Base-by-base conservation (phyloP, 1,140 invertebrate species). In the Micrasema minimum region DNA sequence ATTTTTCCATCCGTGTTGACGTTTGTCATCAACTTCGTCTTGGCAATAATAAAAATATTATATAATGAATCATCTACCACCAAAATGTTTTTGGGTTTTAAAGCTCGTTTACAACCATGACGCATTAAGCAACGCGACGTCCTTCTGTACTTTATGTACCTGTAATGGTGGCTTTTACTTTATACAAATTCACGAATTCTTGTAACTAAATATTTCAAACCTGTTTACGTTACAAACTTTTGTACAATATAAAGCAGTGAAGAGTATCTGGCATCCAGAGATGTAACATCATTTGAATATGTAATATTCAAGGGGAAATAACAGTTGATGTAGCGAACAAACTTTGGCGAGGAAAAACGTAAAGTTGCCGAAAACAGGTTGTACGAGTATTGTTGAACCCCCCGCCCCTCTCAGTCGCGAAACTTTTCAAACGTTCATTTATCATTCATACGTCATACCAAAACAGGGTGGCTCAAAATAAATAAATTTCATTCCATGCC, bases 361-460 rank as follows among this genome's bases (percentile, higher is more conserved):
- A 59, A 68, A 68, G 61, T 71, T 65, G 46, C 2, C 46, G 31
- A 64, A 71, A 65, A 31, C 38, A 38, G 59, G 69, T 62, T 55
- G 69, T 57, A 57, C 53, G n/a, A 57, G 53, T 31, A 65, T 71
- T 71, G 69, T 71, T 65, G 66, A 65, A 37, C 46, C 18, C 14
- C 6, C 45, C 26, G 11, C 43, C 26, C 20, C 10, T 43, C 35
- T 11, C 41, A 20, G 10, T 38, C 59, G 43, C 35, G 14, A 22
- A 68, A 68, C 26, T 62, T 69, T 67, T 67, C 38, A 51, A 51
- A 68, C 62, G 69, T 66, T 74, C 72, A 74, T 74, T 74, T 74
- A 74, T 74, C 69, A 74, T 74, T 74, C 72, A 74, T 74, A 71
- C 69, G 72, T 74, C 72, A 74, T 62, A 62, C 43, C 57, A 37